Percentiles rank a stretch among this genome's conserved stretches.
Conservation (phyloP, 2,797 vertebrate genomes). For the Acrocephalus scirpaceus region DNA sequence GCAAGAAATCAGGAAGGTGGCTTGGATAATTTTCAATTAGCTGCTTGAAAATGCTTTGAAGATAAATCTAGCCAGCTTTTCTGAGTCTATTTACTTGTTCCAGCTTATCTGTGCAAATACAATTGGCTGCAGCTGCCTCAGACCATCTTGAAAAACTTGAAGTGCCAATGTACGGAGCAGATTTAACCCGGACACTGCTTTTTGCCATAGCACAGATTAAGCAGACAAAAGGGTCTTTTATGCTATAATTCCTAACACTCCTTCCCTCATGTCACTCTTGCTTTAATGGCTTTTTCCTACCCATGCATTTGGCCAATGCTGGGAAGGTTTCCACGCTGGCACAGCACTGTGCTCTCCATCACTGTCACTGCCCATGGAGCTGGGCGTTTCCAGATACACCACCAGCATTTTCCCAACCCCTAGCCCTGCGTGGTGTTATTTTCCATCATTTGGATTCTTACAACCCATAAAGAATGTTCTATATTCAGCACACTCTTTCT, state of each 20-base stretch:
- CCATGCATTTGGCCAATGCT: not conserved
- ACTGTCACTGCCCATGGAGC: not conserved
- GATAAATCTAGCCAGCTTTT: conserved; percentile 36
- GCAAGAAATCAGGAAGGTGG: conserved; percentile 33
- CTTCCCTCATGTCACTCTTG: not conserved
- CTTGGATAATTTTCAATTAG: conserved; percentile 58
- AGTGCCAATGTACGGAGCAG: not conserved
- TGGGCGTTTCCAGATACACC: not conserved
- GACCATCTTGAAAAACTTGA: not conserved
- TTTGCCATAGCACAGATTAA: not conserved
- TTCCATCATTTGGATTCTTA: not conserved
- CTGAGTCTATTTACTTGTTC: conserved; percentile 10
- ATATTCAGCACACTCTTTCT: not conserved
- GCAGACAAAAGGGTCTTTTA: conserved; percentile 1
- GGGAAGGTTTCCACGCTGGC: not conserved
- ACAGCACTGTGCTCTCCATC: not conserved
- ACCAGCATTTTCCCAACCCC: not conserved
- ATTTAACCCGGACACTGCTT: not conserved
- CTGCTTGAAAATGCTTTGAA: conserved; percentile 51
- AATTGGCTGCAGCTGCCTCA: conserved; percentile 40
- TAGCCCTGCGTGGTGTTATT: not conserved
- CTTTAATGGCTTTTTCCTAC: not conserved
- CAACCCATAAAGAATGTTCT: not conserved
- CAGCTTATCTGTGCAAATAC: conserved; percentile 40
- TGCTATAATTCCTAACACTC: not conserved